phyloP scores from a whole-genome alignment of 2,797 vertebrate species.

The Coilia nasus region DNA sequence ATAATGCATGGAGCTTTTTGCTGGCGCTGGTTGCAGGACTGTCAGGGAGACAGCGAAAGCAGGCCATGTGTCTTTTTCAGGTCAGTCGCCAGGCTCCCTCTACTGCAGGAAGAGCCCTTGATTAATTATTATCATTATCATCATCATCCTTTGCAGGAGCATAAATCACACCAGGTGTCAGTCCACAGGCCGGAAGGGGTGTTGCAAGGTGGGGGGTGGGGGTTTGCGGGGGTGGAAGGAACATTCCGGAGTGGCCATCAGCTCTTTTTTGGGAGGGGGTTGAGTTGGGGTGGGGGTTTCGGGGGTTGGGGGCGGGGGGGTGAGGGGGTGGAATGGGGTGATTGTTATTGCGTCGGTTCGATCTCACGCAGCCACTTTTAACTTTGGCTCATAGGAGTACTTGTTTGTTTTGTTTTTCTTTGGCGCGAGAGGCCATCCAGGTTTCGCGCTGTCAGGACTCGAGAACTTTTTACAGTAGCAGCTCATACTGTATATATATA shows the following conservation, averaged over 20 bases:
- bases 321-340: background rate
- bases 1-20: constrained; percentile 82
- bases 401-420: constrained; percentile 1
- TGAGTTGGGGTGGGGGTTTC: background rate
- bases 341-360: constrained; percentile 42
- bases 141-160: constrained; percentile 70
- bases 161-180: constrained; percentile 75
- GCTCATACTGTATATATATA: background rate
- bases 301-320: background rate
- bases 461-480: background rate
- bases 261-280: background rate
- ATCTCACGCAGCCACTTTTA: constrained; percentile 38
- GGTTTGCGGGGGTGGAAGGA: constrained; percentile 29
- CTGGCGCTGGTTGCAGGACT: constrained; percentile 75
- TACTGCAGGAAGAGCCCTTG: constrained; percentile 77
- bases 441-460: background rate
- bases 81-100: constrained; percentile 73
- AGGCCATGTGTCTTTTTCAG: constrained; percentile 75
- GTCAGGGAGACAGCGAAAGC: constrained; percentile 73
- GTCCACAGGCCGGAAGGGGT: constrained; percentile 46
- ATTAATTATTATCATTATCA: constrained; percentile 83
- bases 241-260: constrained; percentile 29
- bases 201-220: constrained; percentile 16
- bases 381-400: background rate
- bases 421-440: background rate